phyloP scores from a whole-genome alignment of 1,140 invertebrate species.

The Helicoverpa zea region DNA sequence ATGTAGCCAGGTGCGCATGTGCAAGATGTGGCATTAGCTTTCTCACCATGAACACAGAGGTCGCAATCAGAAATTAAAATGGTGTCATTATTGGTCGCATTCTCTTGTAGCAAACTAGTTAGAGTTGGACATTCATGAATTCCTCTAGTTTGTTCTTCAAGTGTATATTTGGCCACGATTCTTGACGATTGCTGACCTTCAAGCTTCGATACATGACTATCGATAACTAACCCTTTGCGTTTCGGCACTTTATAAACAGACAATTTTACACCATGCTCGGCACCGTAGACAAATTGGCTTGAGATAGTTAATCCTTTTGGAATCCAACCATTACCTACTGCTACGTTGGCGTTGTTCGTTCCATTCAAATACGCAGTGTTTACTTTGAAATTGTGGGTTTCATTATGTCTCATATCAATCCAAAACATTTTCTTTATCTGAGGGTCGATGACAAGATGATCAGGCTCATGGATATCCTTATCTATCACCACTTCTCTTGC shows the following conservation, averaged over 20 bases:
- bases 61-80: too few species aligned
- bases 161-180: conserved; percentile 86
- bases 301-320: conserved; percentile 92
- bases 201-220: conserved; percentile 64
- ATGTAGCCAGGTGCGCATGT: too few species aligned
- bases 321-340: conserved; percentile 87
- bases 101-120: conserved; percentile 60
- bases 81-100: too few species aligned
- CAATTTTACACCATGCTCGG: conserved; percentile 90
- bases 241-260: conserved; percentile 89
- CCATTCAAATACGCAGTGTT: conserved; percentile 91
- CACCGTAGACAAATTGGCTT: conserved; percentile 93
- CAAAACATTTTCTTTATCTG: conserved; percentile 91
- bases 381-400: too few species aligned
- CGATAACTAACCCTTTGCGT: conserved; percentile 42
- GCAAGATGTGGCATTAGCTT: conserved; percentile 63
- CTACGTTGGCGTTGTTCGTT: conserved; percentile 87
- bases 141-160: conserved; percentile 75
- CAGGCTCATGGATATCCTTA: conserved; percentile 89
- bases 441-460: conserved; percentile 92
- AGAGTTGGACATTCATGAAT: conserved; percentile 76
- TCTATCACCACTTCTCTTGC: conserved; percentile 87
- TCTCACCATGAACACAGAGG: conserved; percentile 87
- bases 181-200: conserved; percentile 82
- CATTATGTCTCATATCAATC: conserved; percentile 61